Evolutionary conservation across 2,113 vertebrate genomes (phyloP).

Genomic region (Mobula hypostoma): DNA sequence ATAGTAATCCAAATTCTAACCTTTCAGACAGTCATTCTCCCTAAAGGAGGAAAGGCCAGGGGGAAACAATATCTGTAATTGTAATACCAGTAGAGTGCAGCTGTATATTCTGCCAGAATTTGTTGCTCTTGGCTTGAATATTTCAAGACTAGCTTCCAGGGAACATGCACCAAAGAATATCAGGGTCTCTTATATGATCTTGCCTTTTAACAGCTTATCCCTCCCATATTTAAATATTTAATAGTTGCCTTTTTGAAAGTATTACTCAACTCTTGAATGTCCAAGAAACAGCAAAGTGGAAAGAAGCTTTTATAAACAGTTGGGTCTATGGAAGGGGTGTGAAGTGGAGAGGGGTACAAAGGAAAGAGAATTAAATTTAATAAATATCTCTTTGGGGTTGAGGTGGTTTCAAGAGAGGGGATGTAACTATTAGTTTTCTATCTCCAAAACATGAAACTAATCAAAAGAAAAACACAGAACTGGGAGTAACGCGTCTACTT

Average conservation of each 20-base stretch:
- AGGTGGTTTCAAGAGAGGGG: background rate
- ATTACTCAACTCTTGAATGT: background rate
- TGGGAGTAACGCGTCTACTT: no score
- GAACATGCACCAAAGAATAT: background rate
- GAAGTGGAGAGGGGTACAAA: no score
- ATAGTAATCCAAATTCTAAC: slow-evolving; percentile 27
- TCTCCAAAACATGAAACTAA: no score
- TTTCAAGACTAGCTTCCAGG: background rate
- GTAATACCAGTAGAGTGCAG: slow-evolving; percentile 12
- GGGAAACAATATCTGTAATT: background rate
- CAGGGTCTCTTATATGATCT: background rate
- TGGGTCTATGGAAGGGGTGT: background rate
- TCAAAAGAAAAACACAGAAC: no score
- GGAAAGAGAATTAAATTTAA: background rate
- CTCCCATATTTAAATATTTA: background rate
- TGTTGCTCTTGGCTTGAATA: background rate
- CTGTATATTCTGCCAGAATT: slow-evolving; percentile 8
- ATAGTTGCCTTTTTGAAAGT: background rate
- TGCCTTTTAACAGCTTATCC: background rate
- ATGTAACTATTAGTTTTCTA: background rate
- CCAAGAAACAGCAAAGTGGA: background rate
- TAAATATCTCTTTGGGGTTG: background rate
- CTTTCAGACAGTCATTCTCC: background rate
- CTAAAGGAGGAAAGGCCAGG: background rate
- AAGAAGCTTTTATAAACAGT: background rate